Conservation (phyloP, 2,888 invertebrate genomes). For the Spicauda simplicius region DNA sequence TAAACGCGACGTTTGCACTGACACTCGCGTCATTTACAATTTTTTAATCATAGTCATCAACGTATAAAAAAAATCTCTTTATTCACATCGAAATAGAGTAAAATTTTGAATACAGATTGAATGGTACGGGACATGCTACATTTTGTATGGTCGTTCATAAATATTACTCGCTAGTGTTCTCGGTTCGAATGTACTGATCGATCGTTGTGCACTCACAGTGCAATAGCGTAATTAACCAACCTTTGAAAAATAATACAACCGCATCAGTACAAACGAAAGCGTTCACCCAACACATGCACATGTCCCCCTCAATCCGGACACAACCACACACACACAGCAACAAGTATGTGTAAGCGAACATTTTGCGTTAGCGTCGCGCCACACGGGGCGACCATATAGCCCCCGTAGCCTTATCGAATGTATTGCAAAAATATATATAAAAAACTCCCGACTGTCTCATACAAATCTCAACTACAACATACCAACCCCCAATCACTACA, state of each 20-base stretch:
- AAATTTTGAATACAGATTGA: conserved; percentile 19
- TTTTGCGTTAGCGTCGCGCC: conserved; percentile 6
- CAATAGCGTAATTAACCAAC: conserved; percentile 18
- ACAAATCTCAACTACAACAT: conserved; percentile 34
- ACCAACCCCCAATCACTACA: conserved; percentile 11
- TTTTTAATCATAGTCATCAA: conserved; percentile 1
- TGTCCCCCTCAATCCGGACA: conserved; percentile 3
- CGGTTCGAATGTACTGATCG: background rate
- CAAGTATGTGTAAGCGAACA: conserved; percentile 20
- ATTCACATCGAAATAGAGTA: conserved; percentile 24
- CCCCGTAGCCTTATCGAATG: conserved; percentile 24
- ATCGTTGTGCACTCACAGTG: conserved; percentile 29
- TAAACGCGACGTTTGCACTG: conserved; percentile 52
- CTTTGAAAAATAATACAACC: conserved; percentile 9
- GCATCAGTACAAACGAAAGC: background rate
- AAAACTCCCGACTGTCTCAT: conserved; percentile 42
- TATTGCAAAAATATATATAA: conserved; percentile 43
- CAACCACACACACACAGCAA: conserved; percentile 6
- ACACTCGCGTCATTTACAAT: conserved; percentile 43
- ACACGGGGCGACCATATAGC: background rate
- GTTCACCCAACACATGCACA: background rate
- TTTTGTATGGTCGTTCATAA: background rate
- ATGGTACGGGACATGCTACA: background rate
- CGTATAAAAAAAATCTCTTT: conserved; percentile 33
- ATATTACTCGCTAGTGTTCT: background rate